phyloP scores from a whole-genome alignment of 2,888 invertebrate species.

The Julus scanicus region DNA sequence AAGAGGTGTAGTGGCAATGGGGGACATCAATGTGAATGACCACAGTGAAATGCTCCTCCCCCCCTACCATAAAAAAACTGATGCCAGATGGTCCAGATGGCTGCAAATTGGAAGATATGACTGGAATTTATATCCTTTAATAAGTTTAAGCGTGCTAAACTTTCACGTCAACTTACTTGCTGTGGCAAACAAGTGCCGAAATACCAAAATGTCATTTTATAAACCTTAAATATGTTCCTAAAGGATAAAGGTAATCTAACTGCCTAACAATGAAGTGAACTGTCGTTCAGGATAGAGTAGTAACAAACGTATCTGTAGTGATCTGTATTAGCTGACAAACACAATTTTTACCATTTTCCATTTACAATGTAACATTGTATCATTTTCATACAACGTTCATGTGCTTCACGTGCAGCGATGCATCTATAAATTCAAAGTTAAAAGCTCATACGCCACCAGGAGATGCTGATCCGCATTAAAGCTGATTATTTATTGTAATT shows the following conservation, averaged over 20 bases:
- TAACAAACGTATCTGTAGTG: too few species aligned
- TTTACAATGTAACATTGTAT: too few species aligned
- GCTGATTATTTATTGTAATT: too few species aligned
- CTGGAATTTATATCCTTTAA: slow-evolving; percentile 1
- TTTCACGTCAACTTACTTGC: neutral
- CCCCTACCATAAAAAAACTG: neutral
- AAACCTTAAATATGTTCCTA: neutral
- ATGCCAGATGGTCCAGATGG: neutral
- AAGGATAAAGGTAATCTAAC: neutral
- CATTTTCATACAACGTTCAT: too few species aligned
- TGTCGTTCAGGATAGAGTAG: too few species aligned
- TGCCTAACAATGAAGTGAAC: neutral
- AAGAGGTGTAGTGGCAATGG: neutral
- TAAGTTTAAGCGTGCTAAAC: neutral
- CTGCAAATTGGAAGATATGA: neutral
- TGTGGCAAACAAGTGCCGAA: neutral
- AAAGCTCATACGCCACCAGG: too few species aligned
- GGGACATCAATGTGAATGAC: neutral
- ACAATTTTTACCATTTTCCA: too few species aligned
- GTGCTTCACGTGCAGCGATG: too few species aligned
- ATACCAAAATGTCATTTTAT: neutral
- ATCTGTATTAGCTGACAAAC: too few species aligned
- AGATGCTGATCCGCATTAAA: too few species aligned
- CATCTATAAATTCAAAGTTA: too few species aligned
- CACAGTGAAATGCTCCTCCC: neutral